Base-by-base conservation (phyloP, 2,113 vertebrate genomes). In the Callospermophilus lateralis region DNA sequence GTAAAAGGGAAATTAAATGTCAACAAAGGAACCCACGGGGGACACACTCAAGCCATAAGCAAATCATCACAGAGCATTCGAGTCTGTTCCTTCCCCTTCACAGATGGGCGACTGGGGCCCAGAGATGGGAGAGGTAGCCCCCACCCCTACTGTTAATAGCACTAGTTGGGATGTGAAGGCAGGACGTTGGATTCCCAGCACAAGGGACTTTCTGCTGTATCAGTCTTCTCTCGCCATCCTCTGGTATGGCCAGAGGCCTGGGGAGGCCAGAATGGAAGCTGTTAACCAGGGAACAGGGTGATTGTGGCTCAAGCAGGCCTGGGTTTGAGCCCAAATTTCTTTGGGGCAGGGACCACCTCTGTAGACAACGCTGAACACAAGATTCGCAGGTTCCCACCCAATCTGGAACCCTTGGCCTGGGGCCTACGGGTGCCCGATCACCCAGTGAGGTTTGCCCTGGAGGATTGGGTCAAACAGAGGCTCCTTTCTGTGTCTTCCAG, bases 401-500 rank as follows among this genome's bases (percentile, higher is more conserved):
- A 45, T 37, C 53, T 4, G 3, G 70, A 74, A 55, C 51, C 68
- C 72, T 63, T 53, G 34, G 32, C 22, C 39, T 68, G 65, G 58
- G 37, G 3, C 34, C 26, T 0, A 1, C 39, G 77, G 26, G 53
- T 7, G 2, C 51, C 17, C 9, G 51, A 20, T n/a, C 63, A 32
- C 55, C 45, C 20, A 2, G 48, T 0, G 12, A 30, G 58, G 73
- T 7, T 42, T 51, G 58, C 20, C 28, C 1, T 26, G 0, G 15
- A 4, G 0, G 13, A 63, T 16, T 0, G 19, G 11, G 8, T 9
- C 16, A 5, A 77, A 28, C 63, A 28, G 81, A 39, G 30, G 9
- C 2, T 0, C 19, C 68, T 15, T 72, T 34, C n/a, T 0, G 11
- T 98, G 68, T 77, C 96, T 91, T 61, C 37, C 97, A 99, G 99